Base-by-base conservation (phyloP, 30 jellyfish, hydroid and myxozoan genomes). In the Catostylus mosaicus region DNA sequence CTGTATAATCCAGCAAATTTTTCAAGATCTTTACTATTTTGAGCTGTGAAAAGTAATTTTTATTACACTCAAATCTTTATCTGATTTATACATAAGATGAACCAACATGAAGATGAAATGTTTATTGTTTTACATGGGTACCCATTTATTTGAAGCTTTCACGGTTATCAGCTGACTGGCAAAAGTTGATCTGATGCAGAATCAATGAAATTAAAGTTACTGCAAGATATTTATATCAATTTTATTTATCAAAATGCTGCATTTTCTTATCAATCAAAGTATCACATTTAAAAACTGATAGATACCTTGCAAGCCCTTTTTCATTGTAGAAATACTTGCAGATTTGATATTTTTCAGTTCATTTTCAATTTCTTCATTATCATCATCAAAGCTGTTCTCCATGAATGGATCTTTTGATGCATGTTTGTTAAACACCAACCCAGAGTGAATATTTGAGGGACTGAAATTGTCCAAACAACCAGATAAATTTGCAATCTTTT, bases 1-100 rank as follows among this genome's bases (percentile, higher is more conserved):
- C 89, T 77, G 56, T 57, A 77, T 35, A 77, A 26, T 77, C 89
- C 89, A 22, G 89, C 89, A 77, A 77, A 77, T 32, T 77, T 32
- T 10, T 77, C 89, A 10, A 77, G 30, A 20, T 77, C 89, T 46
- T 62, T 77, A 8, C 27, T 77, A 56, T 43, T 61, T 24, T 9
- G 32, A 38, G 80, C 89, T 77, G 27, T 19, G 64, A 64, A 30
- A 30, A 7, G 60, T 20, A 29, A 56, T 7, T 18, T 33, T n/a
- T n/a, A n/a, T n/a, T n/a, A n/a, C n/a, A n/a, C n/a, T n/a, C n/a
- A n/a, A n/a, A n/a, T 19, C 20, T 23, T 70, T 0, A 19, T 43
- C 50, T 0, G 9, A 8, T 1, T 46, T 70, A 9, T 11, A 36
- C 22, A 3, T 48, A 48, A 48, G n/a, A 3, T 4, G 20, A 48